Evolutionary conservation across 2,113 vertebrate genomes (phyloP).

Genomic region (Gila orcuttii): DNA sequence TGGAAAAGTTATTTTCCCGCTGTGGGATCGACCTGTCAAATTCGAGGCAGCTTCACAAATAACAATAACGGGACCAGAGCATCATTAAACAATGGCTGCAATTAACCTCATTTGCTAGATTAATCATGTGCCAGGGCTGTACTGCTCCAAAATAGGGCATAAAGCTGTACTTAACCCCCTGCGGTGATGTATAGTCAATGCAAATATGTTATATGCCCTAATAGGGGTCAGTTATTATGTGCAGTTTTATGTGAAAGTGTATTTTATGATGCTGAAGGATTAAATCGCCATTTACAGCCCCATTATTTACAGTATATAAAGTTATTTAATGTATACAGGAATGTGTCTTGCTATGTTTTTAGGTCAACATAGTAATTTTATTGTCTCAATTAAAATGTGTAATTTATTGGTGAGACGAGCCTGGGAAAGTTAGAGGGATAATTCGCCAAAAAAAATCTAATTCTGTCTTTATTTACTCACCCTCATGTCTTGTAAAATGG

Average conservation of each 20-base stretch:
- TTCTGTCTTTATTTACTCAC: not conserved
- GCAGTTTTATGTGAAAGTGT: not conserved
- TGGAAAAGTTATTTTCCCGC: not conserved
- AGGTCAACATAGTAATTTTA: not conserved
- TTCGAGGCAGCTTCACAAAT: constrained; percentile 3
- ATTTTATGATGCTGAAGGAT: not conserved
- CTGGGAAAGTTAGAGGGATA: not conserved
- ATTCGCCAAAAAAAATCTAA: not conserved
- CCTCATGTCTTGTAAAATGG: not conserved
- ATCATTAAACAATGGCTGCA: constrained; percentile 42
- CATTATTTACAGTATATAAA: constrained; percentile 18
- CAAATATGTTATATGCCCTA: constrained; percentile 35
- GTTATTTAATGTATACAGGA: not conserved
- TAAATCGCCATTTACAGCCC: not conserved
- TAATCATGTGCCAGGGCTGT: constrained; percentile 25
- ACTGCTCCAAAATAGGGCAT: constrained; percentile 37
- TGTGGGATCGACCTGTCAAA: not conserved
- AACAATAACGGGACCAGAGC: not conserved
- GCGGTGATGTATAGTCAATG: constrained; percentile 36
- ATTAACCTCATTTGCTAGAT: constrained; percentile 50
- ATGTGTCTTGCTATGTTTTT: not conserved
- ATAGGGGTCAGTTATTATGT: not conserved
- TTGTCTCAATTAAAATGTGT: not conserved
- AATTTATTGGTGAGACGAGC: not conserved
- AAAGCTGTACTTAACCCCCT: constrained; percentile 35